Evolutionary conservation across 2,888 invertebrate genomes (phyloP), one percentile per base, ranked within the genome.

Genomic region (Ectemnius cavifrons): DNA sequence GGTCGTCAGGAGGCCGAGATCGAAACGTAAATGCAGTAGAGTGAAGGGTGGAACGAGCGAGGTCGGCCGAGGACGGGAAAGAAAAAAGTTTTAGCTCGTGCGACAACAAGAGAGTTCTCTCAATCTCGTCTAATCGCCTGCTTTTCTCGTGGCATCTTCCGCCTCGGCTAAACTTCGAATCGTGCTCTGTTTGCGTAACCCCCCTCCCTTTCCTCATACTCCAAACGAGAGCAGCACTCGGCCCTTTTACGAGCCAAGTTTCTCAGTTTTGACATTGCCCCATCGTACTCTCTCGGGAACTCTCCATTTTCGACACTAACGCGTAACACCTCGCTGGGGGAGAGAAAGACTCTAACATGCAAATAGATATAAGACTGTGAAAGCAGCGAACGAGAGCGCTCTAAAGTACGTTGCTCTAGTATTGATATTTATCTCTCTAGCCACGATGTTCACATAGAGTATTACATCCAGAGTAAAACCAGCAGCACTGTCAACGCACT

Each of bases 211-310:
- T 8, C 28, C 16, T 69, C 66, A 58, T 58, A 68, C 69, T 69
- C 67, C 78, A 62, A 37, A 68, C 61, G 75, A 77, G 77, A 77
- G 79, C 75, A 77, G 79, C 73, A 78, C 84, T 82, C 83, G 82
- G 83, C 82, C 81, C 86, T 86, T 87, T 88, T 88, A 88, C 87
- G 87, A 86, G 78, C 83, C 68, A 87, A 88, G 84, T 88, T 88
- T 84, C 85, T 79, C 84, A 83, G 82, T 82, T 81, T 81, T 78
- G 71, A 78, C 69, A 63, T 78, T 83, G 71, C 71, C 66, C 69
- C 71, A 23, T 49, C 52, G 20, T 52, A 18, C 60, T 69, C 58
- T 52, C 52, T 59, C 56, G 71, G 61, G 57, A 71, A 63, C 69
- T 64, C 67, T 62, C 63, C 81, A 78, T 78, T 81, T 81, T 78